Evolutionary conservation across 2,797 vertebrate genomes (phyloP).

Genomic region (Monodelphis domestica): DNA sequence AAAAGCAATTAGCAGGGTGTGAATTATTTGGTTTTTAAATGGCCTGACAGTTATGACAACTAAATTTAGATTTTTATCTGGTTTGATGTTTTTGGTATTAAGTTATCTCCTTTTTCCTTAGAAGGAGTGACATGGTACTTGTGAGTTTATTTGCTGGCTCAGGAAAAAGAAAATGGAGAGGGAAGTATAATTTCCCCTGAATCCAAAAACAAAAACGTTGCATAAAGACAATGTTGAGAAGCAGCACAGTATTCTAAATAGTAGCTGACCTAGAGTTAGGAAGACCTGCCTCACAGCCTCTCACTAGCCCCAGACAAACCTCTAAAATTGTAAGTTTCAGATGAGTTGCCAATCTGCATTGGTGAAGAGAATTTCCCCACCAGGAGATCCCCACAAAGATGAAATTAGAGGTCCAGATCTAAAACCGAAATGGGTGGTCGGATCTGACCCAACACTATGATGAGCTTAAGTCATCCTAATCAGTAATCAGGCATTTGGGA

Average conservation of each 20-base stretch:
- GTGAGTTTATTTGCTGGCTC: constrained; percentile 37
- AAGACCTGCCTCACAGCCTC: background rate
- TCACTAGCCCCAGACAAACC: background rate
- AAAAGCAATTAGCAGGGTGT: constrained; percentile 86
- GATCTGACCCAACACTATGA: background rate
- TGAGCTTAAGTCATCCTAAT: background rate
- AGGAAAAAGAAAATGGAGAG: constrained; percentile 39
- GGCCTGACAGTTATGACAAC: constrained; percentile 85
- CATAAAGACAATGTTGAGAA: background rate
- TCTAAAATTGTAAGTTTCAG: background rate
- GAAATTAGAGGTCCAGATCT: background rate
- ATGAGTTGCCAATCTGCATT: background rate
- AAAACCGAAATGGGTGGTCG: background rate
- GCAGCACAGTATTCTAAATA: background rate
- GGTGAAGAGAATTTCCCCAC: background rate
- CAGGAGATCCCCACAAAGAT: background rate
- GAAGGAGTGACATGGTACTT: constrained; percentile 29
- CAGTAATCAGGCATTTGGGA: background rate
- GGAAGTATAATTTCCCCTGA: constrained; percentile 1
- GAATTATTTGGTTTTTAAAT: constrained; percentile 86
- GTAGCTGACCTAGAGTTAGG: background rate
- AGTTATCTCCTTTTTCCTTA: constrained; percentile 57
- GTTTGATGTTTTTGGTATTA: constrained; percentile 75
- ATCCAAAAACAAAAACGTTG: constrained; percentile 38
- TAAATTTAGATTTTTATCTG: constrained; percentile 83